Base-by-base conservation (phyloP, 1,140 invertebrate genomes). In the Megalopta genalis region DNA sequence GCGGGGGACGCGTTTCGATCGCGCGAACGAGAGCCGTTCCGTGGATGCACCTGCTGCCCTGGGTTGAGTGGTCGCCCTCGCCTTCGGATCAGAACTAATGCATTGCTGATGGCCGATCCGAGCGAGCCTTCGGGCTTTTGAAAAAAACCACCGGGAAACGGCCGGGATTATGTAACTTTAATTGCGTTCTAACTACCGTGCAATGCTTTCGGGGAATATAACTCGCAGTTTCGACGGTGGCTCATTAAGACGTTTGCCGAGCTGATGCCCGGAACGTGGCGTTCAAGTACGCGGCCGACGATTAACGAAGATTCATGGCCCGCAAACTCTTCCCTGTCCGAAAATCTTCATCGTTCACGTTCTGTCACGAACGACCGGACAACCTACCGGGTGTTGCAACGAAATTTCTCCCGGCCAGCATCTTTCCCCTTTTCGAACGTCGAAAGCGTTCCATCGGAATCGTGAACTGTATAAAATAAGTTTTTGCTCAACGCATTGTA, bases 131-230 rank as follows among this genome's bases (percentile, higher is more conserved):
- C 14, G 54, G 49, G 54, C 49, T 32, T 59, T 52, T 23, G 67
- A 42, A 25, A 71, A 69, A 77, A 82, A 72, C 74, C 67, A 70
- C 2, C 70, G 54, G 63, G 39, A 46, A 62, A 75, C 73, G 14
- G 14, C 49, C 6, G 57, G 25, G 59, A 85, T 87, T 81, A 83
- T 81, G 70, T 84, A 86, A 83, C 65, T 86, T 86, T 87, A 87
- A 87, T 86, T 83, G 85, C 81, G 57, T 83, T 83, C 84, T 86
- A 86, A 86, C 85, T 86, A 83, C 81, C 85, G 85, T 86, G 80
- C 83, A 79, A 85, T 85, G 71, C 37, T 65, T 37, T 16, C 18
- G n/a, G 42, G 59, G 54, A 27, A 6, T 66, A 64, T 54, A 67
- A 69, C 72, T 68, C 46, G 57, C 77, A 63, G 54, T 81, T 85